Evolutionary conservation across 2,888 invertebrate genomes (phyloP), one percentile per base, ranked within the genome.

Genomic region (Muschampia plurimacula): DNA sequence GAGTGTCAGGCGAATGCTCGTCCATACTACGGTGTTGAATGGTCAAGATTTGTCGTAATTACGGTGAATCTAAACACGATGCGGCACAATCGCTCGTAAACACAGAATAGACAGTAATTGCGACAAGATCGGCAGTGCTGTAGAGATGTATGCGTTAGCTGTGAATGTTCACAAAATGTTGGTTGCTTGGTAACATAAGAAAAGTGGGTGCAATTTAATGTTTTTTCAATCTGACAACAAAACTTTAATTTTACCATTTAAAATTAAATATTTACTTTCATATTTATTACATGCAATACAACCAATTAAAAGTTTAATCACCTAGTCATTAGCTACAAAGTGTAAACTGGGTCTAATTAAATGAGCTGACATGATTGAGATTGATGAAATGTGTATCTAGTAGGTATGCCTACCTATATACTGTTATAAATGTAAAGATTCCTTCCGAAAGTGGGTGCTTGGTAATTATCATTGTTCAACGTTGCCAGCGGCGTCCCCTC

Each of bases 401-500:
- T 28, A 52, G 52, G 15, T 59, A 59, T 57, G 57, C 28, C 4
- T 7, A 6, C n/a, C 13, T 13, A 7, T 15, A n/a, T n/a, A n/a
- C 52, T 52, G n/a, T 52, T 52, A 52, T n/a, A 52, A 13, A 52
- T 52, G 7, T 52, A n/a, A n/a, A 52, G 52, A 4, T 52, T 52
- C 52, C 52, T 52, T 52, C 52, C 52, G 52, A 52, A 52, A 52
- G 52, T 52, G 52, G n/a, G 15, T 44, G 10, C 44, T 44, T 4
- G 9, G 7, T 44, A 44, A 44, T 52, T n/a, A 87, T 85, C 84
- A 86, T 70, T 69, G 72, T 74, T 75, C 68, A 74, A 62, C 44
- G 49, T 52, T 57, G 74, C 71, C 70, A 64, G 63, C 28, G 74
- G 74, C 80, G 77, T 9, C 39, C 5, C 41, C 62, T 59, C 5